Base-by-base conservation (phyloP, 2,888 invertebrate species). In the Heliconius ethilla region DNA sequence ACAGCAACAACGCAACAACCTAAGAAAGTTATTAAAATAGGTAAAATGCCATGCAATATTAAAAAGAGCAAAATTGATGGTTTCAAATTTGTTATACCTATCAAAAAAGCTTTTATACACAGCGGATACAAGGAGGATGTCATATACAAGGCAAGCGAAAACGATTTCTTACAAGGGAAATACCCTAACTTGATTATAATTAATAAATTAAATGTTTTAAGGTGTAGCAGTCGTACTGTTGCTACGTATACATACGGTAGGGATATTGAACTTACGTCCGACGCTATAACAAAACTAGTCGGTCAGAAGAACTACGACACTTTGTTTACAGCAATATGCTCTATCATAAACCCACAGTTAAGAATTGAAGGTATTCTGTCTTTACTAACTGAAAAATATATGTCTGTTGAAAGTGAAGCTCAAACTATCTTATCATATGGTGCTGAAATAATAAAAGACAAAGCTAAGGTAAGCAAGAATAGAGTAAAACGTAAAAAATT, bases 231-330 rank as follows among this genome's bases (percentile, higher is more conserved):
- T 81, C 79, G 84, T 0, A 93, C 93, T 0, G 78, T 88, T 0
- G 93, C 92, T 0, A 84, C 83, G 22, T 91, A 85, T 66, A 82
- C 80, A 7, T 82, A 79, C 5, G 77, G 81, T 3, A 83, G 82
- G 0, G 77, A 83, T 2, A 27, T 81, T 6, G 88, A 89, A 69
- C 87, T 88, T 79, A 89, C 88, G 2, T 94, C 94, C 0, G 90
- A 91, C 4, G 84, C 83, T 33, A 79, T 93, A 0, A 85, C 87
- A 0, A 85, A 84, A n/a, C 22, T 91, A 0, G 90, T 94, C 0
- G 94, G 94, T 0, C 91, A 92, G 66, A 86, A 86, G 0, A 90
- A 90, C 62, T 94, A 92, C 73, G 89, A 92, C 33, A 84, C 84
- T 0, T 78, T 93, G 0, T 87, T 93, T 2, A 84, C 87, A 10